Evolutionary conservation across 1,140 invertebrate species (phyloP), one percentile per base, ranked within the genome.

Genomic region (Lamellibrachia luymesi): DNA sequence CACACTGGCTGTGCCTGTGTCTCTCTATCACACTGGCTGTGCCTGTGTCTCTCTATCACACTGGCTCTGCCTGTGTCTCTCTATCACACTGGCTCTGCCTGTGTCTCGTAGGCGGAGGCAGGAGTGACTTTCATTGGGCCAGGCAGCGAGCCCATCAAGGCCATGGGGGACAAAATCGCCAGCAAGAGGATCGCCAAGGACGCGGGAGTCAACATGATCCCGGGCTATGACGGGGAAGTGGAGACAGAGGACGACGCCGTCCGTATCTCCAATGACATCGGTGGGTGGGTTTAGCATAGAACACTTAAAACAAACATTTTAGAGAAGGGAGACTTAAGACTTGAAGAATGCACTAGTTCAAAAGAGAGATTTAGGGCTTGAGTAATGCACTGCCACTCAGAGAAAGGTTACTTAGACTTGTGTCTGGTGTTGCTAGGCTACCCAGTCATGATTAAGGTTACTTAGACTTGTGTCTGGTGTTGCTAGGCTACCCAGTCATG

Each of bases 111-210:
- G 96, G 95, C 96, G 90, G 96, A 97, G 92, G 96, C 96, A 50
- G 96, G 96, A 51, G 96, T 97, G 1, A 95, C 96, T 52, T 98
- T 98, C 94, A 97, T 98, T 94, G 98, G 98, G 4, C 98, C 98
- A 4, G 97, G 97, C 94, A 97, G 97, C 25, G 95, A 97, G 93
- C 97, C 97, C 22, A 98, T 98, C 93, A 96, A 96, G 13, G 97
- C 97, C 56, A 98, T 98, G 97, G 98, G 98, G 25, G 97, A 98
- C 95, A 98, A 98, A 95, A 97, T 98, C 56, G 97, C 97, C 94
- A 98, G 98, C 51, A 98, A 98, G 95, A 94, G 96, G 56, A 96
- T 98, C 49, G 98, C 98, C 1, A 97, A 97, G 50, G 96, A 97
- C 93, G 98, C 98, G 93, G 97, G 97, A 64, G 97, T 98, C 49